Base-by-base conservation (phyloP, 2,888 invertebrate species). In the Netelia fuscicornis region DNA sequence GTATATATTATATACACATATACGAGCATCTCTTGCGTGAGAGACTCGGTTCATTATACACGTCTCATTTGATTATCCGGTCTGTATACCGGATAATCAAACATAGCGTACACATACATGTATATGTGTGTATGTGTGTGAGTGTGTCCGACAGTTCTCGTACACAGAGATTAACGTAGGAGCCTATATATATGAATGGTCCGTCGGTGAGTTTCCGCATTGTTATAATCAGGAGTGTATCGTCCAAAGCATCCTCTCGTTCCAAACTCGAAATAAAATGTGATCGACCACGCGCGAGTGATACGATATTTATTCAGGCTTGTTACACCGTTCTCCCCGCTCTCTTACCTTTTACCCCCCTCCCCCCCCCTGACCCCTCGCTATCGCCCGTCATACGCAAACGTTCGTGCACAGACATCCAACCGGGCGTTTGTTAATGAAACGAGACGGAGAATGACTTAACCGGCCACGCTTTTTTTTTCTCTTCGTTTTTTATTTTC, bases 241-340 rank as follows among this genome's bases (percentile, higher is more conserved):
- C 65, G 17, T 62, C 23, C 65, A 44, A 60, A 13, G 20, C 42
- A 56, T 71, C 52, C 5, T 30, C 30, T 30, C 30, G 30, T 30
- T 37, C 48, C 52, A 62, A 64, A 9, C 72, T 72, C 20, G 42
- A 80, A 42, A 42, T 58, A 71, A 70, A 78, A 81, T 74, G 83
- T 62, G 67, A 82, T 78, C 78, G 84, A 78, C 65, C 86, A 83
- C 68, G 78, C 86, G 80, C 78, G 74, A 86, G 67, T 83, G 68
- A 68, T 83, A 68, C 70, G 83, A 80, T 87, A 87, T 87, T 87
- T 87, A 75, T 85, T 80, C 86, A 87, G 87, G 86, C 84, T 81
- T 71, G 68, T 84, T 83, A 62, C 56, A 71, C 81, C 30, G n/a
- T 20, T 58, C 37, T 56, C 58, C 6, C 20, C 60, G 70, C 67